Evolutionary conservation across 2,888 invertebrate species (phyloP).

Genomic region (Plagiodera versicolora): DNA sequence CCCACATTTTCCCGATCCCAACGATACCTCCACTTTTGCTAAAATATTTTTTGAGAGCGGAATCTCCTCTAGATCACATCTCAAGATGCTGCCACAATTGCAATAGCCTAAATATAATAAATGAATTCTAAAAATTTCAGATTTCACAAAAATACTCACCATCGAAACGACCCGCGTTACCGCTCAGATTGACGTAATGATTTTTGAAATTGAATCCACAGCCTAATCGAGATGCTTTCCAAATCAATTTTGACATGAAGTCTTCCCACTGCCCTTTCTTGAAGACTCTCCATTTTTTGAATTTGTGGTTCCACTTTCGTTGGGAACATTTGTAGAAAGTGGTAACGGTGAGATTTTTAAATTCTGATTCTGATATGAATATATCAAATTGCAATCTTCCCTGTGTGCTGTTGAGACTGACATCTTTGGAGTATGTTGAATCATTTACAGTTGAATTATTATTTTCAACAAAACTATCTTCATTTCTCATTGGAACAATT

Average conservation of each 20-base stretch:
- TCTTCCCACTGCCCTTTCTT: constrained; percentile 1
- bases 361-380: background rate
- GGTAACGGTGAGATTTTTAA: background rate
- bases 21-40: background rate
- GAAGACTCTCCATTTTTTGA: background rate
- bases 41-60: background rate
- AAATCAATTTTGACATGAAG: background rate
- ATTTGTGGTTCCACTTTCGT: constrained; percentile 2
- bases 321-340: background rate
- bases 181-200: background rate
- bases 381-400: background rate
- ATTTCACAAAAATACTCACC: background rate
- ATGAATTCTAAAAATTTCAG: background rate
- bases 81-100: background rate
- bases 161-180: background rate
- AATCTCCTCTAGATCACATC: background rate
- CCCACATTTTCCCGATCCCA: background rate
- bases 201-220: background rate
- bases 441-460: background rate
- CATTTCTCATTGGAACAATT: background rate
- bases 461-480: background rate
- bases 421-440: background rate
- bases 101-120: background rate
- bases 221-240: background rate
- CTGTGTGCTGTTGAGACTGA: background rate